Evolutionary conservation across 2,113 vertebrate genomes (phyloP).

Genomic region (Lepus timidus): DNA sequence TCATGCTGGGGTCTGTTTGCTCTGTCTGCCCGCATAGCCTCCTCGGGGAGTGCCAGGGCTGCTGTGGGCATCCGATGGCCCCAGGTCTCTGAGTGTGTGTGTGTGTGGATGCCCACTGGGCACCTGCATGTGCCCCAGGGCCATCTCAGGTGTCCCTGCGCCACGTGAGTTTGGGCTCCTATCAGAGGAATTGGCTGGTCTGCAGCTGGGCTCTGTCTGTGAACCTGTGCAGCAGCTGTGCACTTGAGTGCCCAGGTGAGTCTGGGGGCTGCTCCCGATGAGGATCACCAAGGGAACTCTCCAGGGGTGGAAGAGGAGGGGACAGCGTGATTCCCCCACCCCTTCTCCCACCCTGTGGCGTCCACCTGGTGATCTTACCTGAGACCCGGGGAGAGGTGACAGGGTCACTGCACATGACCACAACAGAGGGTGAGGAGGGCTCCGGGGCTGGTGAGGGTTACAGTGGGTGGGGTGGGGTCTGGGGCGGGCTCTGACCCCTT

Average conservation of each 20-base stretch:
- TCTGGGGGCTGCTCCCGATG: not conserved
- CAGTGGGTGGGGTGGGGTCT: not conserved
- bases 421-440: not conserved
- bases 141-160: not conserved
- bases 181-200: not conserved
- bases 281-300: not conserved
- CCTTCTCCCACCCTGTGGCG: not conserved
- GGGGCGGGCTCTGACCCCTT: not conserved
- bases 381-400: not conserved
- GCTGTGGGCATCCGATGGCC: not conserved
- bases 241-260: not conserved
- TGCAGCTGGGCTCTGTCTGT: not conserved
- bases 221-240: not conserved
- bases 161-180: too few relatives aligned
- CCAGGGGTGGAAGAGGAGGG: not conserved
- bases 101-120: not conserved
- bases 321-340: not conserved
- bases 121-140: not conserved
- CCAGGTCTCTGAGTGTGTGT: not conserved
- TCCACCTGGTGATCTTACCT: not conserved
- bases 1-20: constrained; percentile 76
- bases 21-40: constrained; percentile 51
- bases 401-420: not conserved
- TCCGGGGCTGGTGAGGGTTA: not conserved
- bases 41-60: not conserved